These are phyloP conservation scores for Coranthus polyacanthus DNA, from an alignment of 2,797 vertebrate species.

Conservation along the genomic window DNA sequence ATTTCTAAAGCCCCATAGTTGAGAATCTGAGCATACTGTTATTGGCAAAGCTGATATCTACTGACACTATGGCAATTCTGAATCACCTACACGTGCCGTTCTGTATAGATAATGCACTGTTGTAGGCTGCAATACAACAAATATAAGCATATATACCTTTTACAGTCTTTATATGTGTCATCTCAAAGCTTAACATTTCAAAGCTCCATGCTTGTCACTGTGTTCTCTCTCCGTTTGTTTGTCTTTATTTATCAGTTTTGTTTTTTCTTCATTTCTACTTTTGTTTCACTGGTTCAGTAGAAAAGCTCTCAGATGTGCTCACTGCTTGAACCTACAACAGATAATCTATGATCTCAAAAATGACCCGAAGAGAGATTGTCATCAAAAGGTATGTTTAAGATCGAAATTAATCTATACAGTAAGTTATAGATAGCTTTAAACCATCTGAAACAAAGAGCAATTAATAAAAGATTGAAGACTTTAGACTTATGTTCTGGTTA, in stretches of 20 bases:
- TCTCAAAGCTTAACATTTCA: conserved; percentile 63
- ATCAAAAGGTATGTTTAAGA: conserved; percentile 52
- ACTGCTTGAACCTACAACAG: conserved; percentile 1
- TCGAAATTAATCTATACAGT: conserved; percentile 51
- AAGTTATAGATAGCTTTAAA: conserved; percentile 43
- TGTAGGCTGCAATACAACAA: conserved; percentile 73
- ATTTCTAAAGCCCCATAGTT: conserved; percentile 23
- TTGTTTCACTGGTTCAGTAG: conserved; percentile 22
- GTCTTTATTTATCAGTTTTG: conserved; percentile 18
- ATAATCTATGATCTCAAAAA: conserved; percentile 32
- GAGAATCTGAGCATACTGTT: conserved; percentile 60
- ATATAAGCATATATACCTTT: conserved; percentile 69
- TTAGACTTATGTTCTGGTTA: conserved; percentile 38
- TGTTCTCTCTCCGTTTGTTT: conserved; percentile 27
- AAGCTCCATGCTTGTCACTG: conserved; percentile 66
- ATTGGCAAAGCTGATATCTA: conserved; percentile 71
- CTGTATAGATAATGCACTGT: conserved; percentile 68
- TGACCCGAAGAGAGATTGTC: conserved; percentile 74
- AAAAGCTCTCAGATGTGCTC: conserved; percentile 19
- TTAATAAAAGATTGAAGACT: conserved; percentile 30
- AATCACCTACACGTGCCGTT: conserved; percentile 54
- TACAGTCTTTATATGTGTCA: conserved; percentile 56
- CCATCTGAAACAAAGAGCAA: conserved; percentile 30
- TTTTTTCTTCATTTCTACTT: conserved; percentile 1
- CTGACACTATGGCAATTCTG: conserved; percentile 64